Evolutionary conservation across 1,140 invertebrate species (phyloP), one percentile per base, ranked within the genome.

Genomic region (Diprion similis): DNA sequence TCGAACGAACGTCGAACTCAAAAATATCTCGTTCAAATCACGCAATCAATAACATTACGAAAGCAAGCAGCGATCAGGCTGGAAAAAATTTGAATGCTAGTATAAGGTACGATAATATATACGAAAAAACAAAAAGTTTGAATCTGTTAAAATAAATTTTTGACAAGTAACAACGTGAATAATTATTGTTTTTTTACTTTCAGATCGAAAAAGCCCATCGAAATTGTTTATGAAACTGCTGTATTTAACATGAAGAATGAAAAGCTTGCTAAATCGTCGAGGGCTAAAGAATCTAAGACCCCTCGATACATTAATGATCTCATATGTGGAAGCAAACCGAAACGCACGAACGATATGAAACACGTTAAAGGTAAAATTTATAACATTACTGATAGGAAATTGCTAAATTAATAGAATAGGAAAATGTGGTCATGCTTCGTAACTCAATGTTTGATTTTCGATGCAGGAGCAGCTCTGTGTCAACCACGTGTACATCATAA

Each of bases 181-280:
- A 37, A 37, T 37, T 37, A 37, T 37, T 37, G 24, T 51, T 70
- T 15, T 68, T 24, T 17, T 46, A 48, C 68, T 72, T 74, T 68
- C 71, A 82, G 80, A 70, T 73, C 75, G 1, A 83, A 83, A 74
- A 81, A 84, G 73, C 83, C 83, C 47, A 77, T 82, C 15, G 82
- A 85, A 78, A 81, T 85, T 70, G 81, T 85, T 19, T 82, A 85
- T 71, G 76, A 83, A 73, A 85, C 83, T 1, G 84, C 82, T 59
- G 78, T 85, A 24, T 85, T 79, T 70, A 85, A 85, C 70, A 85
- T 85, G 82, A 82, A 80, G 77, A 85, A 85, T 75, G 82, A 85
- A 76, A 81, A 81, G 70, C 72, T 85, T n/a, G 51, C 51, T 77
- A 77, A 81, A 59, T 74, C 81, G 7, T 69, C 68, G 24, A 82